A percentile compares a stretch with the other conserved stretches of the same genome.
These are phyloP conservation scores for Dasypolia templi DNA, from an alignment of 2,888 invertebrate genomes.

Conservation along the genomic window DNA sequence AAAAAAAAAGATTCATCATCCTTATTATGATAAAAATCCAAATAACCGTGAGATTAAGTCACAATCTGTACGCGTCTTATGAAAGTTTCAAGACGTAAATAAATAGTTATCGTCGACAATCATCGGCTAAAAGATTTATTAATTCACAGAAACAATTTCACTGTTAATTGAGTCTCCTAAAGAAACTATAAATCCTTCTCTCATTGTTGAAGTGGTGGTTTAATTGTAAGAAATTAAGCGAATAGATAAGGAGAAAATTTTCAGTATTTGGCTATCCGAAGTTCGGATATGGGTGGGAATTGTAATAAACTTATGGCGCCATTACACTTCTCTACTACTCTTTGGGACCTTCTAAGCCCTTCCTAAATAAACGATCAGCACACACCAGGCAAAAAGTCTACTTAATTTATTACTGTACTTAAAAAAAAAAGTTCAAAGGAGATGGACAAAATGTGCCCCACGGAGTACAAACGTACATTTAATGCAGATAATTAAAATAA, in stretches of 20 bases:
- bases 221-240: not conserved
- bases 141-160: constrained; percentile 24
- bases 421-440: too few species aligned
- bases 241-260: not conserved
- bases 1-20: too few species aligned
- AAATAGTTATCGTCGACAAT: constrained; percentile 21
- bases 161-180: constrained; percentile 36
- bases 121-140: constrained; percentile 18
- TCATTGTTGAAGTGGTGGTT: constrained; percentile 7
- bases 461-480: too few species aligned
- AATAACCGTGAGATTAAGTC: not conserved
- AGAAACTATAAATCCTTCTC: constrained; percentile 36
- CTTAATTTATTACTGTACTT: too few species aligned
- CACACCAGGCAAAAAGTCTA: too few species aligned
- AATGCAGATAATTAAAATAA: too few species aligned
- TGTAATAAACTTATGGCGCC: not conserved
- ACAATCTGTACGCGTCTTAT: not conserved
- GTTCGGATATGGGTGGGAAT: not conserved
- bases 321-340: too few species aligned
- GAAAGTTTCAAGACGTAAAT: constrained; percentile 23
- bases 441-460: too few species aligned
- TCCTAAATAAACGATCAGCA: too few species aligned
- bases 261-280: not conserved
- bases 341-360: too few species aligned
- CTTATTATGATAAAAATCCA: not conserved